Conservation (phyloP, 2,113 vertebrate genomes). For the Sebastes schlegelii region DNA sequence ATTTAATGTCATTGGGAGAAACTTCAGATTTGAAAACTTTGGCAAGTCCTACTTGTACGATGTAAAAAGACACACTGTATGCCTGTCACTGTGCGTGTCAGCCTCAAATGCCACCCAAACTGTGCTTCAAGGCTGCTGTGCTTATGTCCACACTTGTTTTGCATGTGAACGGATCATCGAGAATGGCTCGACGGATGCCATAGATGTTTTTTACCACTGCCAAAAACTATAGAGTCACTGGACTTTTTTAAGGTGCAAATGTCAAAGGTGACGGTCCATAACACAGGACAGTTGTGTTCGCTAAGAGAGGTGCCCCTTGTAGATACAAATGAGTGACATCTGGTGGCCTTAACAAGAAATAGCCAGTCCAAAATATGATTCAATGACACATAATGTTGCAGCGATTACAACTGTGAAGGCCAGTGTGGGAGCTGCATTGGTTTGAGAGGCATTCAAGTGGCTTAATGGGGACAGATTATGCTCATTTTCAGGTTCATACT, state of each 20-base stretch:
- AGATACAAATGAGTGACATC: constrained; percentile 10
- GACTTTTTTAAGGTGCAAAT: constrained; percentile 8
- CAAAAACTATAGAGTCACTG: constrained; percentile 4
- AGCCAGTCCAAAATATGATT: neutral
- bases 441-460: neutral
- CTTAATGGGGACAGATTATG: neutral
- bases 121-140: constrained; percentile 12
- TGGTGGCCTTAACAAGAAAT: neutral
- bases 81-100: neutral
- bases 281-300: neutral
- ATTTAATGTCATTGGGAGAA: neutral
- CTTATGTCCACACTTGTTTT: neutral
- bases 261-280: constrained; percentile 33
- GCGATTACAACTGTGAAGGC: constrained; percentile 2
- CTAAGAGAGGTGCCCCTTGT: neutral
- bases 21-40: neutral
- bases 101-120: constrained; percentile 23
- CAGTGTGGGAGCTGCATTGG: constrained; percentile 1
- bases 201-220: neutral
- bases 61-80: neutral
- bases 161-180: neutral
- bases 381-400: neutral
- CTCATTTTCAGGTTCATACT: too few relatives aligned
- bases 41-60: neutral
- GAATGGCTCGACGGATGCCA: neutral